These are phyloP conservation scores for Andricus grossulariae DNA, from an alignment of 1,140 invertebrate genomes.

Conservation along the genomic window DNA sequence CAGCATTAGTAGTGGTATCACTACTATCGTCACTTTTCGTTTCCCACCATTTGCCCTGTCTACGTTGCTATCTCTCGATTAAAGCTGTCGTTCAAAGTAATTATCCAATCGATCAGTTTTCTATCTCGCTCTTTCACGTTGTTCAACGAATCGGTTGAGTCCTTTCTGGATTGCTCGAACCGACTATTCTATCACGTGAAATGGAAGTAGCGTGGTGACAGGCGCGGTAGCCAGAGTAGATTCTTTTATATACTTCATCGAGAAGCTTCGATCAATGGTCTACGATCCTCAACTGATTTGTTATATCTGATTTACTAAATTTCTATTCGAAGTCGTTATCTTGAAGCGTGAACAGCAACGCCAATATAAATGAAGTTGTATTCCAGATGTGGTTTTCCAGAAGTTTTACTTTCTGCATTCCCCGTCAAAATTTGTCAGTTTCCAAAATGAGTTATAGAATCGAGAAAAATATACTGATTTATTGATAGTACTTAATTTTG, in stretches of 20 bases:
- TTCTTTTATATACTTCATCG: slow-evolving; percentile 20
- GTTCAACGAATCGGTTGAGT: not conserved
- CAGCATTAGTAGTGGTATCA: not conserved
- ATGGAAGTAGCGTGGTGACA: slow-evolving; percentile 4
- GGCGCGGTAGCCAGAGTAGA: not conserved
- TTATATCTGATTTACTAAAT: not conserved
- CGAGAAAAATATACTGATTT: no score
- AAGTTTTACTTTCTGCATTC: not conserved
- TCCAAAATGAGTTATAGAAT: no score
- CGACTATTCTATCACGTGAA: slow-evolving; percentile 14
- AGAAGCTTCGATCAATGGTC: not conserved
- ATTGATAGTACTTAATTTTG: no score
- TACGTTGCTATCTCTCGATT: slow-evolving; percentile 52
- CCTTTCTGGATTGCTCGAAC: slow-evolving; percentile 14
- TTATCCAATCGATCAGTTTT: slow-evolving; percentile 64
- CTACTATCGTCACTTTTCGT: slow-evolving; percentile 54
- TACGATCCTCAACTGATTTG: not conserved
- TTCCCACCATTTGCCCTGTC: slow-evolving; percentile 40
- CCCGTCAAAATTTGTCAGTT: not conserved
- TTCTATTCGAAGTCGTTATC: not conserved
- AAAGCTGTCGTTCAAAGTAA: slow-evolving; percentile 63
- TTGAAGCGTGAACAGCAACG: not conserved
- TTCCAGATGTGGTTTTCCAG: not conserved
- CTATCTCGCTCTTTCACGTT: slow-evolving; percentile 47
- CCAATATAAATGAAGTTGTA: not conserved